Evolutionary conservation across 2,888 invertebrate species (phyloP), one percentile per base, ranked within the genome.

Genomic region (Phaonia tiefii): DNA sequence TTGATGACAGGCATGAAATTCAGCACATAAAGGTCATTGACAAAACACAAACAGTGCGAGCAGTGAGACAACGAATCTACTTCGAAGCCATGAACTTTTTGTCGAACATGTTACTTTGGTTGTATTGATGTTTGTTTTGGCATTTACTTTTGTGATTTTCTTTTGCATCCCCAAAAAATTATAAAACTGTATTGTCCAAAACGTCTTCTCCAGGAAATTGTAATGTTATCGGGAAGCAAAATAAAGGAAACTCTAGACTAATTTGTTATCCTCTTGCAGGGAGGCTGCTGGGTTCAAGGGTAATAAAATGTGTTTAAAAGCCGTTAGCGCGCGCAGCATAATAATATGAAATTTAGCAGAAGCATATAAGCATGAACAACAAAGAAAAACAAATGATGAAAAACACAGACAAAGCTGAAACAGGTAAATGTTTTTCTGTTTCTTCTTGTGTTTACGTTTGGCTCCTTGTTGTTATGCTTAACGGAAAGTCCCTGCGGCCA

Each of bases 291-390:
- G n/a, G 11, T 8, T 22, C n/a, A 31, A 60, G n/a, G 69, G 31
- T 56, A 63, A 76, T 73, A 56, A 73, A 66, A 79, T 72, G 25
- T 44, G 20, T 54, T 70, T 56, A 17, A 58, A 70, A 20, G 37
- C 56, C 65, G 49, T 37, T 73, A 56, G 63, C 58, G 69, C 75
- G 71, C 51, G 49, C 58, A 49, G 71, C 60, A 75, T 75, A 72
- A 71, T 49, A 75, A 75, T 58, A 42, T 54, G 37, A 22, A 39
- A 39, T 63, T 63, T 17, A 17, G 5, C 37, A 11, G 39, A 8
- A 8, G 25, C 58, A n/a, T 31, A 60, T 17, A 20, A 22, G 54
- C 31, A 4, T 13, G n/a, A 11, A 44, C 3, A 11, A 11, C 44
- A n/a, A 11, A 8, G n/a, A 13, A 44, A n/a, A 44, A 44, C 11